Evolutionary conservation across 2,113 vertebrate species (phyloP).

Genomic region (Corvus hawaiiensis): DNA sequence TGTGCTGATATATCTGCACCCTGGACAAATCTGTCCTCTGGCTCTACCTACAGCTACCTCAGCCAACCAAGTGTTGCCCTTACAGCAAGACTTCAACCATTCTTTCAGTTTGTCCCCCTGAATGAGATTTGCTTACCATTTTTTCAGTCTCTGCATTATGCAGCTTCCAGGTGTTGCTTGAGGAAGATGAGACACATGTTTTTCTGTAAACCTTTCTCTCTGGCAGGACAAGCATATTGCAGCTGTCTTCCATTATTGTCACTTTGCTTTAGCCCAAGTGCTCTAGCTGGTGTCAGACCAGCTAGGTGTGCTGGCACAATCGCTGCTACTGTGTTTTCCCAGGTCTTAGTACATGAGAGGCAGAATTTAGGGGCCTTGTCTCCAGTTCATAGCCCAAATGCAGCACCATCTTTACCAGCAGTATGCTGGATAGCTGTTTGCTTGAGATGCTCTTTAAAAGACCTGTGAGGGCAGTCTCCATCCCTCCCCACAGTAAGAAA

Average conservation of each 20-base stretch:
- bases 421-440: background rate
- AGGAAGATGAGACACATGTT: background rate
- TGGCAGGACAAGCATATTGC: background rate
- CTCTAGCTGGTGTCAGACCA: background rate
- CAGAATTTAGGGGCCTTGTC: background rate
- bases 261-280: background rate
- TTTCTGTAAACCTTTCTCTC: background rate
- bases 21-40: background rate
- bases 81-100: background rate
- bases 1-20: background rate
- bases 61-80: background rate
- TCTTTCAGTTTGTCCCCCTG: background rate
- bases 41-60: background rate
- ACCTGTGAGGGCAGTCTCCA: background rate
- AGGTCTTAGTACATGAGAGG: background rate
- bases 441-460: background rate
- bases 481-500: background rate
- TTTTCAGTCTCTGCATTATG: background rate
- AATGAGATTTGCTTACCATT: background rate
- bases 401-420: background rate
- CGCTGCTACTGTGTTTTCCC: background rate
- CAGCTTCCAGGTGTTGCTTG: background rate
- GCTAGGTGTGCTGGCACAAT: background rate
- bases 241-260: background rate
- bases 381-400: background rate